Base-by-base conservation (phyloP, 2,797 vertebrate genomes). In the Mus caroli region DNA sequence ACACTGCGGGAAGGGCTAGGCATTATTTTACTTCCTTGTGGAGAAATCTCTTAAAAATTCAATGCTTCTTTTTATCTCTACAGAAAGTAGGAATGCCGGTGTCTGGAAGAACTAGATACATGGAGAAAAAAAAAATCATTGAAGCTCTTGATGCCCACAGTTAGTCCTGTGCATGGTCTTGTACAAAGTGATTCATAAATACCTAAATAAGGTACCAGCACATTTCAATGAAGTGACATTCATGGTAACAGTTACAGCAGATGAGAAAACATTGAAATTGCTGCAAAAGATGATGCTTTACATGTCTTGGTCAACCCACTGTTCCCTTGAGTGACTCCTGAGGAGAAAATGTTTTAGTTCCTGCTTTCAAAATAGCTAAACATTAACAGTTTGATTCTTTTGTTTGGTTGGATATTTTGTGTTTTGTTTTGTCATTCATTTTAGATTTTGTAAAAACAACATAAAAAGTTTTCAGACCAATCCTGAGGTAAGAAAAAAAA, bases 331-430 rank as follows among this genome's bases (percentile, higher is more conserved):
- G 62, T 62, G 94, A 95, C 50, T 95, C 54, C 86, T 88, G 13
- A 93, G 31, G 91, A 92, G 77, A 91, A 91, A 94, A 92, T 91
- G 58, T 90, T 97, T 85, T 43, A 80, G 62, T 90, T 96, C 26
- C 58, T 83, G 28, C 75, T 90, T 96, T 85, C 64, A 88, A 54
- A 60, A 92, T 75, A 15, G n/a, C 6, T 54, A 93, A 95, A 93
- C 10, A 92, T 31, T 90, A 31, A 1, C 31, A 62, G 28, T 67
- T 92, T 34, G 37, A 60, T 80, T 73, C 17, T 71, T 71, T 37
- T 3, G 34, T 71, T 71, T 37, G 15, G 8, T 71, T 71, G 67
- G 17, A 46, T 9, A 43, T 71, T 71, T 69, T 69, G n/a, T 71
- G 34, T 71, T 71, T 9, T 69, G 31, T 69, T 69, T n/a, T n/a